phyloP scores from a whole-genome alignment of 2,113 vertebrate genomes.

The Sitta europaea region DNA sequence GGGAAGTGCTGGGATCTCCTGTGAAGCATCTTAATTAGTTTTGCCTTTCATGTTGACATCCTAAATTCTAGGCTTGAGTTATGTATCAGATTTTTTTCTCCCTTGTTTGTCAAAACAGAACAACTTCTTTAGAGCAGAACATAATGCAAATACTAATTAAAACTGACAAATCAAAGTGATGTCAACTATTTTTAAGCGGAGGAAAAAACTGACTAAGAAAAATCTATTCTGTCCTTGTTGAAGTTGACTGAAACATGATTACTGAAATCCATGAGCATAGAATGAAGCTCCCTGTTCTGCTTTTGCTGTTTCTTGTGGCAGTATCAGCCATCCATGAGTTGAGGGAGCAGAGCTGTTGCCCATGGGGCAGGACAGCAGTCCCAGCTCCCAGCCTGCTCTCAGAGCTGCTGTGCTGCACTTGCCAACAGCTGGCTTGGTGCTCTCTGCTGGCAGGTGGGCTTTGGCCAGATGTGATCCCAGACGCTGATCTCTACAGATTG shows the following conservation, averaged over 20 bases:
- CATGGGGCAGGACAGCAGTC: not conserved
- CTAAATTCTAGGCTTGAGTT: conserved; percentile 6
- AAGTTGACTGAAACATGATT: not conserved
- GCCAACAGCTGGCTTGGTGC: not conserved
- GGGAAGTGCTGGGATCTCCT: not conserved
- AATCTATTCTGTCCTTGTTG: not conserved
- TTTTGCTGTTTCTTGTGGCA: not conserved
- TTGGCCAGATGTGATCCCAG: not conserved
- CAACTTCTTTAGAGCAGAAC: conserved; percentile 20
- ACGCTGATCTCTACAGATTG: not conserved
- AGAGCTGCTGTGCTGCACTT: not conserved
- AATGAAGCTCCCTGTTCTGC: not conserved
- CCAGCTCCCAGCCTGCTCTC: not conserved
- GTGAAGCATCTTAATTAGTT: conserved; percentile 45
- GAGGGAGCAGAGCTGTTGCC: not conserved
- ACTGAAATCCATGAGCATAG: not conserved
- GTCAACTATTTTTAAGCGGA: not conserved
- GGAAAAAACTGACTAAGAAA: not conserved
- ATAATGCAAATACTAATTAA: conserved; percentile 41
- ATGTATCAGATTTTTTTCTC: not conserved
- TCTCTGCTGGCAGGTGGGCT: not conserved
- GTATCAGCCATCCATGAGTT: not conserved
- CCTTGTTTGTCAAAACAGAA: conserved; percentile 39
- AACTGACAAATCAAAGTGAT: conserved; percentile 22
- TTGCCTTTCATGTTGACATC: conserved; percentile 33